Percentiles rank a stretch among this genome's conserved stretches.
Conservation (phyloP, 1,140 invertebrate genomes). For the Planococcus citri region DNA sequence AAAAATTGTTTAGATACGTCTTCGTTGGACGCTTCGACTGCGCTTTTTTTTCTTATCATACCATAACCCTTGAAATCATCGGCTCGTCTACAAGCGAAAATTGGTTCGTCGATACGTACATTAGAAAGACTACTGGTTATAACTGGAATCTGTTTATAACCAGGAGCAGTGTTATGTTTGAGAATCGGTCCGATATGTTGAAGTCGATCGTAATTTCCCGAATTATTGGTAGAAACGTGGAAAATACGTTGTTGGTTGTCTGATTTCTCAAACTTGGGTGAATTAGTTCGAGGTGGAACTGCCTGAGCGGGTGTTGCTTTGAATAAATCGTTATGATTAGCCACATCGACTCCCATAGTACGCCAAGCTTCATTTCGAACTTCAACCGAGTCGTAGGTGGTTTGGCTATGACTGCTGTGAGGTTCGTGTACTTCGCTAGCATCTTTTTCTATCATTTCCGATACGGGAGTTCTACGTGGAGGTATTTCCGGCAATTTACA, state of each 20-base stretch:
- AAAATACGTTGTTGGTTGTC: slow-evolving; percentile 11
- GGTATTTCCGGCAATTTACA: neutral
- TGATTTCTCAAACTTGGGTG: neutral
- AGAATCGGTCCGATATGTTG: slow-evolving; percentile 60
- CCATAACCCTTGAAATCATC: slow-evolving; percentile 67
- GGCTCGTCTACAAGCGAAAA: slow-evolving; percentile 42
- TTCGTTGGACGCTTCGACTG: neutral
- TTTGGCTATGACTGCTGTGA: slow-evolving; percentile 10
- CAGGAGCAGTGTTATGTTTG: slow-evolving; percentile 47
- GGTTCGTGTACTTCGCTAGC: neutral
- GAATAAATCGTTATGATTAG: slow-evolving; percentile 32
- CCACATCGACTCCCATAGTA: slow-evolving; percentile 56
- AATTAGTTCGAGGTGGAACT: neutral
- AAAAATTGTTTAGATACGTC: neutral
- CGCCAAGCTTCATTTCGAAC: slow-evolving; percentile 60
- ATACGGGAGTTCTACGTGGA: neutral
- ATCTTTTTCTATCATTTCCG: neutral
- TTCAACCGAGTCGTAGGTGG: slow-evolving; percentile 54
- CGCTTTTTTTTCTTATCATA: slow-evolving; percentile 50
- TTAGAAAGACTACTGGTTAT: slow-evolving; percentile 32
- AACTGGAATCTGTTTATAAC: slow-evolving; percentile 47
- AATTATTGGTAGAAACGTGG: slow-evolving; percentile 17
- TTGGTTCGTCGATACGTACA: slow-evolving; percentile 41
- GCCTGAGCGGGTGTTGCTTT: neutral
- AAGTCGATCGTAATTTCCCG: slow-evolving; percentile 51